Base-by-base conservation (phyloP, 64 coral and sea anemone species). In the Montipora efflorescens region DNA sequence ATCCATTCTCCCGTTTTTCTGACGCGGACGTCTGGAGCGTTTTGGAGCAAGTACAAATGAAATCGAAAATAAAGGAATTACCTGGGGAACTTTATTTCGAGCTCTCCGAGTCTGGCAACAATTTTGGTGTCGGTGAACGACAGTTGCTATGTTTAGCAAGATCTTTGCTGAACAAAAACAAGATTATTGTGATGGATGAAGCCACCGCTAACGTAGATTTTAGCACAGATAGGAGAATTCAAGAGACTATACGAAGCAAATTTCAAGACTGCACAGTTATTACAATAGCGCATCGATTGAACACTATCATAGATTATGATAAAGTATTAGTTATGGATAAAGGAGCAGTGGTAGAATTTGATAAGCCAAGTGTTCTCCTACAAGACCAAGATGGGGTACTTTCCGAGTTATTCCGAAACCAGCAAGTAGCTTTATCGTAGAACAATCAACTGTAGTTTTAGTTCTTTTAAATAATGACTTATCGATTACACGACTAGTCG, bases 201-300 rank as follows among this genome's bases (percentile, higher is more conserved):
- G 96, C 96, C 19, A 97, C 95, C 6, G 95, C 95, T 36, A 96
- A 96, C 71, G 95, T 97, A 20, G 96, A 97, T 79, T 97, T 97
- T 67, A 97, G 91, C 50, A 97, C 96, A 2, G 96, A 97, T 85
- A 90, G 88, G 78, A 81, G 90, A 48, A 98, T 98, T 78, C 96
- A 98, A 80, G 96, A 98, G 48, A 98, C 96, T 44, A 98, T 98
- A 64, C 77, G 96, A 25, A 95, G 68, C 49, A 98, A 98, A 25
- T 98, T 98, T 88, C 82, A 92, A 83, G 93, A 95, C 51, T 98
- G 96, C 72, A 98, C 96, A 18, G 96, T 98, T 74, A 98, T 98
- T 22, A 98, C 96, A 23, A 98, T 98, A 49, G 96, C 96, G n/a
- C 96, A 98, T 95, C 96, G 96, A 36, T 76, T 98, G 83, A 98